A percentile compares a stretch with the other conserved stretches of the same genome.
phyloP scores from a whole-genome alignment of 1,140 invertebrate species.

The Chymomyza costata region DNA sequence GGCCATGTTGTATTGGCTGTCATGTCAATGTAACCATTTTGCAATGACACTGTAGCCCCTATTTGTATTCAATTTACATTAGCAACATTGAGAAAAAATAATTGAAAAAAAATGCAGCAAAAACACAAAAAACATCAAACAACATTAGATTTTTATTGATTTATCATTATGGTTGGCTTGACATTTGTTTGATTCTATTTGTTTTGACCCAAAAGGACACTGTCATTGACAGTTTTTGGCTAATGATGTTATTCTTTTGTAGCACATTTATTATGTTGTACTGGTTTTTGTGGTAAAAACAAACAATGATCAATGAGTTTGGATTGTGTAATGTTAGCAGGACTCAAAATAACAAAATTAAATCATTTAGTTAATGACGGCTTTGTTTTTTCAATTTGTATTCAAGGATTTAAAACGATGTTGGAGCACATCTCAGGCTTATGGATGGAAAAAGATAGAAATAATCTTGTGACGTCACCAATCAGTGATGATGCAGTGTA shows the following conservation, averaged over 20 bases:
- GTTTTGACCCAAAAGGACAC: conserved; percentile 22
- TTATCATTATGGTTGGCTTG: conserved; percentile 46
- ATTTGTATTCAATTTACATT: conserved; percentile 45
- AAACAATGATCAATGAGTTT: no score
- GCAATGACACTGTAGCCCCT: conserved; percentile 21
- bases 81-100: not conserved
- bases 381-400: no score
- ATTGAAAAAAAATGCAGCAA: conserved; percentile 14
- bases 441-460: no score
- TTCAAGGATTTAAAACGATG: no score
- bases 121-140: conserved; percentile 4
- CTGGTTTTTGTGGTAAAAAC: not conserved
- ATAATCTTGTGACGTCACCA: no score
- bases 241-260: conserved; percentile 39
- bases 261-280: conserved; percentile 4
- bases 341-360: no score
- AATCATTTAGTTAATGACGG: no score
- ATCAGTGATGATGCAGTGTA: no score
- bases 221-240: conserved; percentile 37
- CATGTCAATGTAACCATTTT: conserved; percentile 29
- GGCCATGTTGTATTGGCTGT: conserved; percentile 4
- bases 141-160: conserved; percentile 46
- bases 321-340: no score
- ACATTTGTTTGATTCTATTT: not conserved
- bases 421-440: no score